Evolutionary conservation across 1,140 invertebrate species (phyloP).

Genomic region (Drosophila leontia): DNA sequence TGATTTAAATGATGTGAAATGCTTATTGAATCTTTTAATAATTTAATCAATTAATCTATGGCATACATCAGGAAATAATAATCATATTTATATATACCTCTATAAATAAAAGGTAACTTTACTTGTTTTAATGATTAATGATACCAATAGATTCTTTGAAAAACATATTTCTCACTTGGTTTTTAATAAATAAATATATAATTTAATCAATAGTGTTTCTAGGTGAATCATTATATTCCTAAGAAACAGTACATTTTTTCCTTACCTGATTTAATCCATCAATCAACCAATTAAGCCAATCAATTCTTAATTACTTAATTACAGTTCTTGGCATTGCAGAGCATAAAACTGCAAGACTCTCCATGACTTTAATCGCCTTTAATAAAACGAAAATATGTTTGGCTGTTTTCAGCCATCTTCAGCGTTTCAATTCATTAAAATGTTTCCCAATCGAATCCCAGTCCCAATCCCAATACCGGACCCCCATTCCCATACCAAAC

Average conservation of each 20-base stretch:
- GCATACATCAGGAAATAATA: not conserved
- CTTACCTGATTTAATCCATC: not conserved
- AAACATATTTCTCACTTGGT: too few species aligned
- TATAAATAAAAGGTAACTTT: not conserved
- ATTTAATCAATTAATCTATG: not conserved
- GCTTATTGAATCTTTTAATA: not conserved
- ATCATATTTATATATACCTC: too few species aligned
- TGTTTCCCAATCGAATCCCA: constrained; percentile 40
- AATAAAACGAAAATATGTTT: constrained; percentile 43
- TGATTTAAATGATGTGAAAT: not conserved
- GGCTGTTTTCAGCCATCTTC: constrained; percentile 33
- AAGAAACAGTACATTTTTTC: not conserved
- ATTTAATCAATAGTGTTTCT: too few species aligned
- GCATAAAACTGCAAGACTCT: constrained; percentile 16
- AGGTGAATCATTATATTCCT: not conserved
- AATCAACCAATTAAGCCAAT: constrained; percentile 8
- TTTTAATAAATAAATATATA: not conserved
- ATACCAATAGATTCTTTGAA: not conserved
- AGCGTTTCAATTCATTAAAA: constrained; percentile 75
- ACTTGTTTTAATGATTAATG: constrained; percentile 2
- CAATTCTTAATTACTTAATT: not conserved
- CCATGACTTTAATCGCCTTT: constrained; percentile 25
- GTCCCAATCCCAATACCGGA: constrained; percentile 2
- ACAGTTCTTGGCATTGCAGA: not conserved
- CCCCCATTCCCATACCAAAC: constrained; percentile 24